These are phyloP conservation scores for Prosapia bicincta DNA, from an alignment of 2,888 invertebrate species.

Conservation along the genomic window DNA sequence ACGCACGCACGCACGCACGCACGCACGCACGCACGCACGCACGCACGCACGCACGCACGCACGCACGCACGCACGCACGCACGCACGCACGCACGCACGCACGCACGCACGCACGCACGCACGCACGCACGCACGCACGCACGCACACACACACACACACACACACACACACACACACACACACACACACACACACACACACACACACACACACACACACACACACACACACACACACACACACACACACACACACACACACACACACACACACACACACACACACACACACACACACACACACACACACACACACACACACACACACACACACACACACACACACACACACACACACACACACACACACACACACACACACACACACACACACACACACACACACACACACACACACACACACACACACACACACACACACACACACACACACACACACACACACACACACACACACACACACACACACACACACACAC, in stretches of 20 bases:
- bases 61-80: no score
- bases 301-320: neutral
- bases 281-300: neutral
- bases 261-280: neutral
- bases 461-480: neutral
- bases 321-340: neutral
- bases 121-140: no score
- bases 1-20: no score
- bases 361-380: neutral
- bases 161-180: no score
- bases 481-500: neutral
- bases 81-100: no score
- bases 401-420: neutral
- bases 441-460: neutral
- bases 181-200: no score
- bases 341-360: neutral
- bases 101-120: no score
- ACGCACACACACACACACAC: no score
- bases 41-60: no score
- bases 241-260: neutral
- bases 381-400: neutral
- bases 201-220: no score
- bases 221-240: no score
- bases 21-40: no score
- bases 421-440: neutral